Conservation (phyloP, 2,113 vertebrate species). For the Tylochromis polylepis region DNA sequence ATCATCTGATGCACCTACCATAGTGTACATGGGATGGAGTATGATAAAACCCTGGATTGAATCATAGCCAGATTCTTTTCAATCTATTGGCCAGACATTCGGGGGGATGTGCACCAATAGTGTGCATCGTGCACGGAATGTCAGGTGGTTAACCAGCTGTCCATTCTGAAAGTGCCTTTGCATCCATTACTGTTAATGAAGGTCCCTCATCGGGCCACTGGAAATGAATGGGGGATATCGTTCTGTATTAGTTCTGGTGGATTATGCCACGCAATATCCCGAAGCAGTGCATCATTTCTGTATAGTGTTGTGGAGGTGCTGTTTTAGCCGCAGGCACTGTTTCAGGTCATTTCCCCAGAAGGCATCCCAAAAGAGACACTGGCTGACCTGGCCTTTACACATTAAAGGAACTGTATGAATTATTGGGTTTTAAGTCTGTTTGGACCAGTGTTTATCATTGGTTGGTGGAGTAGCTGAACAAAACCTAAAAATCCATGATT, state of each 20-base stretch:
- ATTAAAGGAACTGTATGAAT: not conserved
- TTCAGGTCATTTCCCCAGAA: not conserved
- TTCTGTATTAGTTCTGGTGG: not conserved
- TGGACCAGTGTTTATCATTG: not conserved
- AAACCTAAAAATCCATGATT: not conserved
- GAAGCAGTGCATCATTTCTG: too few relatives aligned
- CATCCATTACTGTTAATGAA: not conserved
- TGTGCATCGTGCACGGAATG: not conserved
- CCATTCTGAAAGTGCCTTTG: not conserved
- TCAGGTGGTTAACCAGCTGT: not conserved
- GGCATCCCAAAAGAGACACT: not conserved
- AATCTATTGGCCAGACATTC: not conserved
- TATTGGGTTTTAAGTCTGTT: not conserved
- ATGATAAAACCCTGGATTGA: not conserved
- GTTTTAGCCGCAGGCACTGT: not conserved
- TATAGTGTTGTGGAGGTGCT: not conserved
- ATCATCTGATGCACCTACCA: not conserved
- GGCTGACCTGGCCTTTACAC: not conserved
- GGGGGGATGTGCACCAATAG: not conserved
- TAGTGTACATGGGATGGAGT: not conserved
- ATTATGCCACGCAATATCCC: not conserved
- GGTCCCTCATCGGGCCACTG: not conserved
- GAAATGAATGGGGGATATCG: not conserved
- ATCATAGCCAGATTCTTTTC: not conserved
- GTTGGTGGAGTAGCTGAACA: not conserved